Evolutionary conservation across 2,797 vertebrate species (phyloP), one percentile per base, ranked within the genome.

Genomic region (Lateolabrax maculatus): DNA sequence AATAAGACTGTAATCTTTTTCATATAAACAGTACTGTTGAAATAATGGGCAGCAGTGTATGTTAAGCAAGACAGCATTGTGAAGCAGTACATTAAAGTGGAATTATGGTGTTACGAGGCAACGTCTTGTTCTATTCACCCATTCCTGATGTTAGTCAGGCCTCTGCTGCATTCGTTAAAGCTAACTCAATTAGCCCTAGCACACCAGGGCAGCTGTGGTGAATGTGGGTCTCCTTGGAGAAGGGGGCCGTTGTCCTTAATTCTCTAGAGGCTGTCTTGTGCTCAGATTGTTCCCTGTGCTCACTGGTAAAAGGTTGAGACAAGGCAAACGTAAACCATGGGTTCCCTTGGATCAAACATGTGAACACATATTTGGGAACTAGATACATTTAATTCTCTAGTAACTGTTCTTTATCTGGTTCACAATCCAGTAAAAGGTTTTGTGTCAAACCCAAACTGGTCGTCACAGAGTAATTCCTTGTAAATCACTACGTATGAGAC

Each of bases 91-190:
- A 90, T 91, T 90, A 87, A 89, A 90, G 79, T 72, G 55, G 70
- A 90, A 86, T 84, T 82, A 75, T 77, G 67, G 73, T 70, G 68
- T 84, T 83, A 81, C 61, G 79, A 87, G 82, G 77, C 80, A 72
- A 60, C 3, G 69, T 90, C 89, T 92, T 87, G 80, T 89, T 87
- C 86, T 84, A 67, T 87, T 87, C 88, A 87, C 86, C 83, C 89
- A 92, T 94, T 94, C 92, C 91, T 90, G 88, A 87, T 72, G 79
- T 92, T 92, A 92, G 89, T 93, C 86, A 92, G 92, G 89, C 90
- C 89, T 90, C 89, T 81, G 87, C 90, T 90, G 90, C 91, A 92
- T 89, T 93, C 88, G 90, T 91, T 92, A 90, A 90, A 90, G 84
- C 87, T 93, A 94, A 94, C 90, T 92, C 80, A 85, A 93, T 94